These are phyloP conservation scores for Himalopsyche japonica DNA, from an alignment of 2,888 invertebrate genomes.

Conservation along the genomic window DNA sequence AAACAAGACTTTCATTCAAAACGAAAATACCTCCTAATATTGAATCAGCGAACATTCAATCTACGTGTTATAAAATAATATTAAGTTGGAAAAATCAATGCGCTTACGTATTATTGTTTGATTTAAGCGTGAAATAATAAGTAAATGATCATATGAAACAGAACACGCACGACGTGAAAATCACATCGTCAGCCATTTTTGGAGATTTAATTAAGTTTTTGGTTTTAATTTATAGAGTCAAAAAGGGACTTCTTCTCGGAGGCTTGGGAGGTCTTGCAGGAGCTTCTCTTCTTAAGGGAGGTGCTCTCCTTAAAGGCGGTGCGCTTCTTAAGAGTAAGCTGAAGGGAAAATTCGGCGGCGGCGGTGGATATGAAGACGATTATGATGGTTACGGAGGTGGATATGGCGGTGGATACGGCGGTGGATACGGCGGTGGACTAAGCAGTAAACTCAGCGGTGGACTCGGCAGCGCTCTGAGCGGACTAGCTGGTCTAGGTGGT, in stretches of 20 bases:
- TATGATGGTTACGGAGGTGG: conserved; percentile 39
- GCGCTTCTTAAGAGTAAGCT: background rate
- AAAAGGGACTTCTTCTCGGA: conserved; percentile 31
- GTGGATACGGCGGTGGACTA: background rate
- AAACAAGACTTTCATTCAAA: too few species aligned
- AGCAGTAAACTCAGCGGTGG: conserved; percentile 40
- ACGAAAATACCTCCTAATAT: too few species aligned
- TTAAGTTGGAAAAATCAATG: too few species aligned
- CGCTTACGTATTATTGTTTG: too few species aligned
- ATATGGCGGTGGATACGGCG: conserved; percentile 19
- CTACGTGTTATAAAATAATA: too few species aligned
- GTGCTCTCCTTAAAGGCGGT: background rate
- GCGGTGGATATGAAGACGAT: too few species aligned
- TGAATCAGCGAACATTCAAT: too few species aligned
- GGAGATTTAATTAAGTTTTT: too few species aligned
- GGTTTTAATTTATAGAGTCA: background rate
- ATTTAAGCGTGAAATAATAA: too few species aligned
- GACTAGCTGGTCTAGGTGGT: background rate
- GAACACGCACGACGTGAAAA: too few species aligned
- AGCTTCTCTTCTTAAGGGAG: background rate
- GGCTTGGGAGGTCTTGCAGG: background rate
- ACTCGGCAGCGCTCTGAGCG: conserved; percentile 41
- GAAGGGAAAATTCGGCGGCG: conserved; percentile 33
- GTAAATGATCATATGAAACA: too few species aligned
- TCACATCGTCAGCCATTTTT: too few species aligned